Evolutionary conservation across 1,140 invertebrate species (phyloP), one percentile per base, ranked within the genome.

Genomic region (Stenopsyche tienmushanensis): DNA sequence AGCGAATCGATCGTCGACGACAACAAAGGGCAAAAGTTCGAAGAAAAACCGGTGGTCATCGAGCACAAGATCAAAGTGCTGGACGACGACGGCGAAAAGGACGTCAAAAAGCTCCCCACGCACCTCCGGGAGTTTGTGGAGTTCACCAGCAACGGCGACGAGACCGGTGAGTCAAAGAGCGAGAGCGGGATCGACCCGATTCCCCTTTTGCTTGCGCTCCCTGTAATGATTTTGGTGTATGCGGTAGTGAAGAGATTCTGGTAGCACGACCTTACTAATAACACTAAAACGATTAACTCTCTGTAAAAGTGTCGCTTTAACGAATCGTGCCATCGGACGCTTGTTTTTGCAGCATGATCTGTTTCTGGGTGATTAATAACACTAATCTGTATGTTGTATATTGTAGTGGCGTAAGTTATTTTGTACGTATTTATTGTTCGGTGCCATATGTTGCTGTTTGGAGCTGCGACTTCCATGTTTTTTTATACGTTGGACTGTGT

Each of bases 71-170:
- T 81, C 52, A 80, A 78, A 76, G 79, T 88, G 17, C 83, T 88
- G 34, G 84, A 87, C 71, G 83, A 84, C 41, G 79, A 82, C 24
- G 80, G 85, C 71, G 76, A 79, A 52, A 84, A 80, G 59, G 84
- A 87, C 67, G 78, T 86, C 3, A 80, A 81, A 60, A 82, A 83
- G 34, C 76, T 91, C 25, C 90, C 90, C 0, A 86, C 83, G 67
- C 90, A 92, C 76, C 78, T 92, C 62, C 83, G 86, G 70, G 90
- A 92, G 71, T 88, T 90, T 71, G 82, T 88, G 55, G 80, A 80
- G 65, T 85, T 88, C 73, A 83, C 86, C 39, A 78, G 79, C 52
- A 83, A 83, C 63, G 80, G 83, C 72, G 76, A 77, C 64, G 76
- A 78, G 42, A 39, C 77, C 72, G 78, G 80, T 83, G 79, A 82